Base-by-base conservation (phyloP, 2,888 invertebrate species). In the Oegoconia quadripuncta region DNA sequence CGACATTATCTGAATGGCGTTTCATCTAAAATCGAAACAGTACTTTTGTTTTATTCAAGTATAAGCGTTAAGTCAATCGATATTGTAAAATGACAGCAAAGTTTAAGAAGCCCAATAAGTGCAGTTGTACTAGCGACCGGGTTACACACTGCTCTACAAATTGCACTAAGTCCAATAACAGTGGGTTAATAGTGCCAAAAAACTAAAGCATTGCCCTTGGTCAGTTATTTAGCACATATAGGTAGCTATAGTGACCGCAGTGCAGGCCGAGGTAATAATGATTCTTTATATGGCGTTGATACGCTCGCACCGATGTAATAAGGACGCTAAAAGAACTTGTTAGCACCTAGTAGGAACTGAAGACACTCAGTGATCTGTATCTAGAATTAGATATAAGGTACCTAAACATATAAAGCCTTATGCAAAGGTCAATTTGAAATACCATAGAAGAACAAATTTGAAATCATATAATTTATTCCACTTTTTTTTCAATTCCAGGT, bases 261-360 rank as follows among this genome's bases (percentile, higher is more conserved):
- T 55, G 66, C 68, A 71, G 66, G 64, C 72, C 55, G 53, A 66
- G 55, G 59, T 69, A 78, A 82, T 82, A 84, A 84, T 74, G 77
- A 83, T 71, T 73, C 83, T 76, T 80, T 79, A 81, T 77, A 72
- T 64, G 71, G 70, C 64, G 64, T 58, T 74, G 65, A 79, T 76
- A 75, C 62, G 60, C 71, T 59, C 66, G 64, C 60, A 68, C 53
- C 63, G 56, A 66, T 63, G 68, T 75, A 73, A 80, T 69, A 71
- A 62, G 63, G 58, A 59, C 42, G 76, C 70, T 81, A 83, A 78
- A 48, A 63, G 51, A 44, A 52, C 55, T 65, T 42, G 47, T 80
- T 82, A 82, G 67, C 73, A 50, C 46, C 51, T 56, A 39, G 39
- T 58, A 50, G 52, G 37, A 46, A 57, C 11, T 64, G 60, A 52